Base-by-base conservation (phyloP, 2,797 vertebrate genomes). In the Vireo griseus region DNA sequence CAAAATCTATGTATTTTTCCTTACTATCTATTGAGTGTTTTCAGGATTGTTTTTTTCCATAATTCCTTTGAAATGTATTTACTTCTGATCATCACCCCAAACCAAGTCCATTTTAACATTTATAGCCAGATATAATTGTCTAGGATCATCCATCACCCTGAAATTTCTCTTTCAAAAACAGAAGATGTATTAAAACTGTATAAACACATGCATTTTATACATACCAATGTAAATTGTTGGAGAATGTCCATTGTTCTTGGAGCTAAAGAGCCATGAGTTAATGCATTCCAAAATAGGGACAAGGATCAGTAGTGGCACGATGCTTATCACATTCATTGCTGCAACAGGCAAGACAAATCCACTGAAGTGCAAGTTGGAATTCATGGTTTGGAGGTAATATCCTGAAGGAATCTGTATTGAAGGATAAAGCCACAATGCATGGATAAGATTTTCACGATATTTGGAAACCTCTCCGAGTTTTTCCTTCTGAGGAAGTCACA, bases 341-440 rank as follows among this genome's bases (percentile, higher is more conserved):
- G 98, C 98, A 15, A 99, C 97, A 25, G 99, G 99, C 95, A 99
- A 94, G 78, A 99, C 97, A 88, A 98, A 97, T 55, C 98, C 98
- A 44, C 95, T 95, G 67, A 97, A 93, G 72, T 97, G 97, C 89
- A 97, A 83, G 92, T 96, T 97, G 80, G 99, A 99, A 94, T 99
- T 98, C 98, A 99, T 98, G 7, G 98, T 98, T 97, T 99, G 99
- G 50, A 99, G 98, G 95, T 99, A 99, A 96, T 98, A 99, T 83
- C 98, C 98, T 28, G 99, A 99, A 48, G 99, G 98, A 96, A 99
- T 98, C 99, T 98, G 93, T 28, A 72, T 85, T 25, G 52, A 83
- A 82, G 40, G 66, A 83, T 37, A 79, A 92, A 95, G 35, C 2
- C 59, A 47, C 17, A 39, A 44, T 4, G 26, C 13, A 62, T 16